These are phyloP conservation scores for Pseudopodoces humilis DNA, from an alignment of 2,113 vertebrate species.

Conservation along the genomic window DNA sequence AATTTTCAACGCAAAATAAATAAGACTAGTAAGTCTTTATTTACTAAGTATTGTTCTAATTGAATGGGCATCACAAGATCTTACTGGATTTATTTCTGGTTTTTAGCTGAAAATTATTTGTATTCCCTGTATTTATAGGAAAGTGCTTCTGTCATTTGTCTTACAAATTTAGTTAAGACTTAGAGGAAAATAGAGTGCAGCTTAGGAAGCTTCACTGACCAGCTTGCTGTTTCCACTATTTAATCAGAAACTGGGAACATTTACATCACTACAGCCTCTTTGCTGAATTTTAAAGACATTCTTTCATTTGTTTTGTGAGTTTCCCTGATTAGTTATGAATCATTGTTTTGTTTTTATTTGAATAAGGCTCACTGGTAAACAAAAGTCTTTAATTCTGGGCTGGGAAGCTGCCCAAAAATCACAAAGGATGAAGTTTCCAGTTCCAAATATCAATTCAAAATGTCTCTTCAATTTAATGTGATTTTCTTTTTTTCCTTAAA, in stretches of 20 bases:
- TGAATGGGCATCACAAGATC: accelerated
- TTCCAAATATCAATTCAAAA: background rate
- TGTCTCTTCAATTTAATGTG: background rate
- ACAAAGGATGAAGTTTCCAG: background rate
- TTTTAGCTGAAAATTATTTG: background rate
- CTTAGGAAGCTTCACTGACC: background rate
- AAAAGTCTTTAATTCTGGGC: background rate
- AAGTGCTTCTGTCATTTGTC: background rate
- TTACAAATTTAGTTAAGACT: background rate
- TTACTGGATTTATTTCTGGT: background rate
- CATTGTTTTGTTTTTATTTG: background rate
- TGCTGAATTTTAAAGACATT: background rate
- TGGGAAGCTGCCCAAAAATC: background rate
- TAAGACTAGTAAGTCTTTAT: background rate
- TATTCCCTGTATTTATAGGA: background rate
- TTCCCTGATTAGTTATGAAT: background rate
- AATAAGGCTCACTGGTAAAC: background rate
- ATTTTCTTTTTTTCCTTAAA: accelerated
- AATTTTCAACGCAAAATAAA: background rate
- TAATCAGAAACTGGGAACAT: background rate
- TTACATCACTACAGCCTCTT: background rate
- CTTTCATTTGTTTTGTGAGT: background rate
- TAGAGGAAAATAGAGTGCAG: background rate
- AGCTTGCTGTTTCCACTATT: background rate
- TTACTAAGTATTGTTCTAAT: background rate